A percentile compares a stretch with the other conserved stretches of the same genome.
Evolutionary conservation across 2,888 invertebrate genomes (phyloP).

Genomic region (Troides aeacus): DNA sequence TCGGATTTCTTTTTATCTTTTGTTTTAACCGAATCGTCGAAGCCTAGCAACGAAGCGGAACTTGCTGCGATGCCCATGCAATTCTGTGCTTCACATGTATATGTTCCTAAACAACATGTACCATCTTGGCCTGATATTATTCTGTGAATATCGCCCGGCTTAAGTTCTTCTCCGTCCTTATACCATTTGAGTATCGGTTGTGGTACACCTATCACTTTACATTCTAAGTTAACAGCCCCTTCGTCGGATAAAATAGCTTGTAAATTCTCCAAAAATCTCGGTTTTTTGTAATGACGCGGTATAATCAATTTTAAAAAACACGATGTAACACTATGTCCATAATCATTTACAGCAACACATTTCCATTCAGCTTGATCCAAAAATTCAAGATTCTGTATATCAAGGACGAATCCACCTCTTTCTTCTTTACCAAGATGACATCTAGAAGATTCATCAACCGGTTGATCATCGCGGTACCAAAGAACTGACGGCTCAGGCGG

Average conservation of each 20-base stretch:
- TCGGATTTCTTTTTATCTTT: constrained; percentile 77
- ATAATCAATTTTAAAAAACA: constrained; percentile 91
- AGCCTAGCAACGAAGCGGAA: constrained; percentile 92
- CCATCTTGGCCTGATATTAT: constrained; percentile 95
- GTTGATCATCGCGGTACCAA: constrained; percentile 94
- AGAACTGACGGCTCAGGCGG: constrained; percentile 89
- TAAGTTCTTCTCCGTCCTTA: constrained; percentile 93
- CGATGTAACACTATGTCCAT: constrained; percentile 92
- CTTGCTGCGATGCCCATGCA: constrained; percentile 95
- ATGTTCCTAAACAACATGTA: constrained; percentile 93
- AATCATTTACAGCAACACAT: constrained; percentile 93
- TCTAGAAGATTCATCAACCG: constrained; percentile 83
- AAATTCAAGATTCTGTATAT: constrained; percentile 87
- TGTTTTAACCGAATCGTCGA: constrained; percentile 85
- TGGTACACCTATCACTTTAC: constrained; percentile 95
- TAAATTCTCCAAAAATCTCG: constrained; percentile 91
- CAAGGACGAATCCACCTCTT: constrained; percentile 85
- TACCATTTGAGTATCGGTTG: constrained; percentile 95
- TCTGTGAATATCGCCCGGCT: constrained; percentile 94
- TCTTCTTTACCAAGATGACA: constrained; percentile 85
- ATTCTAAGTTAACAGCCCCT: constrained; percentile 94
- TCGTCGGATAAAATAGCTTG: constrained; percentile 92
- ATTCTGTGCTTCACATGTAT: constrained; percentile 94
- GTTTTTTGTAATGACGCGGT: constrained; percentile 93
- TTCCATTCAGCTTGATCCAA: constrained; percentile 96